Percentiles rank a stretch among this genome's conserved stretches.
Conservation (phyloP, 2,888 invertebrate genomes). For the Troides aeacus region DNA sequence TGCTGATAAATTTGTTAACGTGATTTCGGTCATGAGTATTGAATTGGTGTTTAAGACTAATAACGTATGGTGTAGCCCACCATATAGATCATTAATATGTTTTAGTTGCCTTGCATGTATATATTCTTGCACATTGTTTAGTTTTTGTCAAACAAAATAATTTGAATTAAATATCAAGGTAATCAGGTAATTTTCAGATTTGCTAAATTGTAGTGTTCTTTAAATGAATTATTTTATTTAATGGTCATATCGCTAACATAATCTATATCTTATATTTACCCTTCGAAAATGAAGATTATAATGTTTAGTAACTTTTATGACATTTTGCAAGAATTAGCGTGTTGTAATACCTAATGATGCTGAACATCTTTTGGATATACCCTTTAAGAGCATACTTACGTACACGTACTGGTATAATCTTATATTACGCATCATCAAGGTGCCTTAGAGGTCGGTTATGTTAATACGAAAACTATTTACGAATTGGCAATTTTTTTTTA, state of each 20-base stretch:
- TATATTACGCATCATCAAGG: constrained; percentile 9
- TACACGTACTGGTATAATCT: not conserved
- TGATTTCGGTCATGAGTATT: not conserved
- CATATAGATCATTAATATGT: not conserved
- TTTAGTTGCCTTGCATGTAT: not conserved
- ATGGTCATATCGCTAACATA: not conserved
- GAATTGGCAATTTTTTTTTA: too few relatives aligned
- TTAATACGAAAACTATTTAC: not conserved
- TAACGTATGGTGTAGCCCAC: not conserved
- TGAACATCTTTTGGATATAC: constrained; percentile 1
- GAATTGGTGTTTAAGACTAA: not conserved
- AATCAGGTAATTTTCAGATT: too few relatives aligned
- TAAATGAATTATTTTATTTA: too few relatives aligned
- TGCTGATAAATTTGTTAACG: not conserved
- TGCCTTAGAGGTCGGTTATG: constrained; percentile 12
- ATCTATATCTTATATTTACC: not conserved
- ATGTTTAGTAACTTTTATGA: constrained; percentile 11
- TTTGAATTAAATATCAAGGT: too few relatives aligned
- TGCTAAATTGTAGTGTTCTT: too few relatives aligned
- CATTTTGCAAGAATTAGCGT: constrained; percentile 16
- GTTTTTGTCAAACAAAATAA: too few relatives aligned
- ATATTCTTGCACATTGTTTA: too few relatives aligned
- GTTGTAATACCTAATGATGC: constrained; percentile 12
- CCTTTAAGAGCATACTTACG: constrained; percentile 7
- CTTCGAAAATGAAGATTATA: not conserved